phyloP scores from a whole-genome alignment of 2,113 vertebrate genomes.

The Zonotrichia leucophrys region DNA sequence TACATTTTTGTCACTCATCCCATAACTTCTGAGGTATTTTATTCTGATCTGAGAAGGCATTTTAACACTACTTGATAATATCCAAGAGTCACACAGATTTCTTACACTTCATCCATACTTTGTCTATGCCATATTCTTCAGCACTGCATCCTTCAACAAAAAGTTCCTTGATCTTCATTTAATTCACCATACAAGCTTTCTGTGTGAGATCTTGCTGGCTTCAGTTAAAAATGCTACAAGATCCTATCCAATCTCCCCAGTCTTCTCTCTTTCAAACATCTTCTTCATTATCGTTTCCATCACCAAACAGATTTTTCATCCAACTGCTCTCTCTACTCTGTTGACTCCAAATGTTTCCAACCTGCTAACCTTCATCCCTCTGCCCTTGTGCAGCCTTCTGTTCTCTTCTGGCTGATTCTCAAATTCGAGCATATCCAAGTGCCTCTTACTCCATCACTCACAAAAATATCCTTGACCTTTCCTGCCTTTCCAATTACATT shows the following conservation, averaged over 20 bases:
- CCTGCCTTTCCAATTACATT: conserved; percentile 29
- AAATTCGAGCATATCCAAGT: conserved; percentile 26
- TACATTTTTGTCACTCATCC: not conserved
- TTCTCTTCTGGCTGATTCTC: conserved; percentile 59
- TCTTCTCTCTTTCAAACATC: conserved; percentile 27
- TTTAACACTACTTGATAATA: not conserved
- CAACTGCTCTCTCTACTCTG: conserved; percentile 63
- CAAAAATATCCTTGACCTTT: conserved; percentile 61
- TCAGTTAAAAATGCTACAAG: conserved; percentile 14
- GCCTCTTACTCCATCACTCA: conserved; percentile 38
- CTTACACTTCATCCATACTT: not conserved
- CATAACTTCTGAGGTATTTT: not conserved
- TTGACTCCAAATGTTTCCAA: conserved; percentile 63
- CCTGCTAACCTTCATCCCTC: conserved; percentile 64
- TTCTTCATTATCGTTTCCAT: conserved; percentile 44
- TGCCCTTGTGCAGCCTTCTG: conserved; percentile 64
- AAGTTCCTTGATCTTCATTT: not conserved
- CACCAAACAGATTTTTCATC: conserved; percentile 63
- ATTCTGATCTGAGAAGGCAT: not conserved
- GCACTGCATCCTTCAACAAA: not conserved
- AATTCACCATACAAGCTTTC: not conserved
- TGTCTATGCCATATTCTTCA: not conserved
- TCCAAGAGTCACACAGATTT: not conserved
- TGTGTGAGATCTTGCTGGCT: not conserved
- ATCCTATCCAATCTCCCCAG: not conserved